These are phyloP conservation scores for Cheilosia vulpina DNA, from an alignment of 2,888 invertebrate species.

Conservation along the genomic window DNA sequence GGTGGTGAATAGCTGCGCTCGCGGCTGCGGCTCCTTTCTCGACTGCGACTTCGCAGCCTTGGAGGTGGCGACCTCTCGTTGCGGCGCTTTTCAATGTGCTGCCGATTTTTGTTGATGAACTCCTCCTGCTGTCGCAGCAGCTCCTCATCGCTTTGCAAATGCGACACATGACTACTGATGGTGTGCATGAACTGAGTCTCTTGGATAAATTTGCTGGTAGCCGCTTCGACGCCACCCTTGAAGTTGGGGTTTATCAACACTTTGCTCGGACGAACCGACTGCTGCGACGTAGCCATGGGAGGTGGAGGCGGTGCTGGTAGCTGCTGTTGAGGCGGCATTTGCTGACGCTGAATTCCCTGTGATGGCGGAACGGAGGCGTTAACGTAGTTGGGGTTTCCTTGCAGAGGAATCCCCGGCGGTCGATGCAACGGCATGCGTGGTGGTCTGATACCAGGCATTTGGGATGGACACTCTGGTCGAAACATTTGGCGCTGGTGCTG, in stretches of 20 bases:
- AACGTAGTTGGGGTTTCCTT: conserved; percentile 76
- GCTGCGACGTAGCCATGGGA: conserved; percentile 58
- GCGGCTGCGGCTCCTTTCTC: conserved; percentile 80
- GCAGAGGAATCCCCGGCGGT: conserved; percentile 81
- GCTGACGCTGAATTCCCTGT: conserved; percentile 76
- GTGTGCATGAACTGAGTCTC: conserved; percentile 83
- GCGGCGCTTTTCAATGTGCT: conserved; percentile 83
- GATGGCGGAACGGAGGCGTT: conserved; percentile 78
- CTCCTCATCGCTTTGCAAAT: conserved; percentile 82
- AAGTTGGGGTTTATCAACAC: conserved; percentile 83
- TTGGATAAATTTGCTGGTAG: conserved; percentile 83
- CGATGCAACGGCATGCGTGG: conserved; percentile 85
- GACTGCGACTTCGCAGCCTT: conserved; percentile 77
- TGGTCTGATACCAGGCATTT: conserved; percentile 77
- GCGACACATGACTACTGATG: conserved; percentile 79
- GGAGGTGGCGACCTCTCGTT: conserved; percentile 81
- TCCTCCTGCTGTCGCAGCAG: conserved; percentile 83
- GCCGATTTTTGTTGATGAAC: conserved; percentile 83
- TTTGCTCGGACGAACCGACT: conserved; percentile 78
- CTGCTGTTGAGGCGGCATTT: conserved; percentile 69
- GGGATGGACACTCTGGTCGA: conserved; percentile 76
- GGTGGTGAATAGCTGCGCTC: conserved; percentile 83
- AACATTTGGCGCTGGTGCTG: conserved; percentile 77
- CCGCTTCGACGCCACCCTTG: conserved; percentile 83
- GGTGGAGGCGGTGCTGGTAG: conserved; percentile 61